A percentile compares a stretch with the other conserved stretches of the same genome.
phyloP scores from a whole-genome alignment of 2,113 vertebrate species.

The Atrichornis clamosus region DNA sequence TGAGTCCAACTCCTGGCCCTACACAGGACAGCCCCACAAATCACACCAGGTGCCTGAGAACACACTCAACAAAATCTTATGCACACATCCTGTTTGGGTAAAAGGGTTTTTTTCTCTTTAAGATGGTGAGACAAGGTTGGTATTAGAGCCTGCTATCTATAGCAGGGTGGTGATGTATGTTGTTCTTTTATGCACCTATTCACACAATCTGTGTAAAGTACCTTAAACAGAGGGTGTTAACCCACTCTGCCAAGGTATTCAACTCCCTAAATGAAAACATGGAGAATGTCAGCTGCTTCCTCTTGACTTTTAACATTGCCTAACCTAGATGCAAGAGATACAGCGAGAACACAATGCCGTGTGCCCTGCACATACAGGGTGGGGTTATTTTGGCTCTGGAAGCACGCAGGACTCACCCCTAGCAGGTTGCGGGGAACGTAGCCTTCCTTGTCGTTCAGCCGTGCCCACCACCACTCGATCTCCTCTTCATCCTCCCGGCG shows the following conservation, averaged over 20 bases:
- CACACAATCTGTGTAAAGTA: neutral
- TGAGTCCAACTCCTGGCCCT: neutral
- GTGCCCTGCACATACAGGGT: too few species aligned
- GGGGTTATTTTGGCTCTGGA: neutral
- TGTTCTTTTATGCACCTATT: neutral
- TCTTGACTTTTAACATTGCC: neutral
- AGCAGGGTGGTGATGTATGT: neutral
- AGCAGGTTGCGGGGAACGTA: conserved; percentile 94
- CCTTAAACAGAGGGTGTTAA: neutral
- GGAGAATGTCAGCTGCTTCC: neutral
- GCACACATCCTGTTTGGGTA: fast-evolving
- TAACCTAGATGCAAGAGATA: neutral
- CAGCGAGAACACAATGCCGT: neutral
- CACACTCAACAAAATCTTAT: neutral
- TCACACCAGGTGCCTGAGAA: neutral
- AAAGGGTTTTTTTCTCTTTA: neutral
- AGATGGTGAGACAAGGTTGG: neutral
- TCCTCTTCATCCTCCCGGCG: conserved; percentile 92
- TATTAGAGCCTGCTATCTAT: neutral
- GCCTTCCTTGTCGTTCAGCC: conserved; percentile 83
- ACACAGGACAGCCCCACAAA: neutral
- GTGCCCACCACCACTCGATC: conserved; percentile 96
- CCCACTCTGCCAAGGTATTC: neutral
- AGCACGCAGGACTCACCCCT: conserved; percentile 79
- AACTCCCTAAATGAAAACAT: neutral